phyloP scores from a whole-genome alignment of 2,797 vertebrate genomes.

The Pterois miles region DNA sequence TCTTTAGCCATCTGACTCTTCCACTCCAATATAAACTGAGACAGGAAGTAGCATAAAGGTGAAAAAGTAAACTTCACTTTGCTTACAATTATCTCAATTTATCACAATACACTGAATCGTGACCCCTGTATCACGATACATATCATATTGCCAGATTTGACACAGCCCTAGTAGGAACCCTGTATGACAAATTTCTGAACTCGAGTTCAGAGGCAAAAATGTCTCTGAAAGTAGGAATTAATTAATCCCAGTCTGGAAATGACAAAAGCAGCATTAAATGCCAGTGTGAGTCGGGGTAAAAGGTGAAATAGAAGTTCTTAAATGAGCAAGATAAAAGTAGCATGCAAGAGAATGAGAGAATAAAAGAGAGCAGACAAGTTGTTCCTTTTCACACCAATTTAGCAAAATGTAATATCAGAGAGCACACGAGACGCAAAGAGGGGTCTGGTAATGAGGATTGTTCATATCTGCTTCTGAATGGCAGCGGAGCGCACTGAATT shows the following conservation, averaged over 20 bases:
- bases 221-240: constrained; percentile 17
- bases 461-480: constrained; percentile 38
- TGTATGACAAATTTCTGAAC: constrained; percentile 34
- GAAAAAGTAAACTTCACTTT: no score
- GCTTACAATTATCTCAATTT: no score
- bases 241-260: constrained; percentile 17
- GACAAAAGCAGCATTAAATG: constrained; percentile 34
- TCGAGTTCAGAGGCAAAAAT: constrained; percentile 23
- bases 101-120: no score
- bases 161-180: neutral
- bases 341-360: constrained; percentile 21
- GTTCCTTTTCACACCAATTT: constrained; percentile 42
- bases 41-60: no score
- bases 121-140: no score
- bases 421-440: neutral
- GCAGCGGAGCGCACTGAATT: constrained; percentile 4
- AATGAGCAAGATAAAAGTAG: constrained; percentile 24
- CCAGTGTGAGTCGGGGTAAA: constrained; percentile 3
- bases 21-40: no score
- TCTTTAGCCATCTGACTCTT: no score
- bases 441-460: constrained; percentile 14
- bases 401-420: constrained; percentile 30
- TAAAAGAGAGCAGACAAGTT: constrained; percentile 22
- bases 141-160: no score
- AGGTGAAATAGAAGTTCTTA: constrained; percentile 24